A percentile compares a stretch with the other conserved stretches of the same genome.
Evolutionary conservation across 2,797 vertebrate species (phyloP).

Genomic region (Gastrophryne carolinensis): DNA sequence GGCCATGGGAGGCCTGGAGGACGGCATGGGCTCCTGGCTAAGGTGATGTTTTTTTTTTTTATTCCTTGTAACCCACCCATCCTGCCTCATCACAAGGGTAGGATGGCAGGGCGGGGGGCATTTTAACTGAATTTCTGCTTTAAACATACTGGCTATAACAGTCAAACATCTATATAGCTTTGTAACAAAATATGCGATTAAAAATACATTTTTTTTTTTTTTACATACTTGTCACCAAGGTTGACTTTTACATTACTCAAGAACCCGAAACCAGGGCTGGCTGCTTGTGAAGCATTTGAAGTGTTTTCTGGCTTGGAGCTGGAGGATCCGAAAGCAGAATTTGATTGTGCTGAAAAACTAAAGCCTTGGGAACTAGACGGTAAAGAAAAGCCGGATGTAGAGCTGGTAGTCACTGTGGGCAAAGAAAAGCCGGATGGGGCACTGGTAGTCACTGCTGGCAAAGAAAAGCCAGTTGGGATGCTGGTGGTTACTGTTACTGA

Average conservation of each 20-base stretch:
- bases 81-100: no score
- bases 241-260: conserved; percentile 78
- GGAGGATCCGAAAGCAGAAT: conserved; percentile 57
- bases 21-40: no score
- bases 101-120: no score
- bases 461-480: neutral
- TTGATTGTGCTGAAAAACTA: conserved; percentile 22
- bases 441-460: no score
- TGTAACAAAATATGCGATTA: no score
- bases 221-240: conserved; percentile 83
- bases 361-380: conserved; percentile 47
- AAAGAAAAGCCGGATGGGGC: conserved; percentile 62
- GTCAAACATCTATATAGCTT: no score
- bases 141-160: no score
- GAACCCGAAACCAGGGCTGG: conserved; percentile 57
- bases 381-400: conserved; percentile 65
- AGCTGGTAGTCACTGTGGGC: conserved; percentile 54
- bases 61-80: no score
- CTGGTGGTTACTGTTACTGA: neutral
- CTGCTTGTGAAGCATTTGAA: conserved; percentile 40
- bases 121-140: no score
- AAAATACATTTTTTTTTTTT: no score
- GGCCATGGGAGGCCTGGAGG: no score
- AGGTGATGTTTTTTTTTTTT: no score
- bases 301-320: conserved; percentile 62